Evolutionary conservation across 2,888 invertebrate genomes (phyloP), one percentile per base, ranked within the genome.

Genomic region (Hirtodrosophila confusa): DNA sequence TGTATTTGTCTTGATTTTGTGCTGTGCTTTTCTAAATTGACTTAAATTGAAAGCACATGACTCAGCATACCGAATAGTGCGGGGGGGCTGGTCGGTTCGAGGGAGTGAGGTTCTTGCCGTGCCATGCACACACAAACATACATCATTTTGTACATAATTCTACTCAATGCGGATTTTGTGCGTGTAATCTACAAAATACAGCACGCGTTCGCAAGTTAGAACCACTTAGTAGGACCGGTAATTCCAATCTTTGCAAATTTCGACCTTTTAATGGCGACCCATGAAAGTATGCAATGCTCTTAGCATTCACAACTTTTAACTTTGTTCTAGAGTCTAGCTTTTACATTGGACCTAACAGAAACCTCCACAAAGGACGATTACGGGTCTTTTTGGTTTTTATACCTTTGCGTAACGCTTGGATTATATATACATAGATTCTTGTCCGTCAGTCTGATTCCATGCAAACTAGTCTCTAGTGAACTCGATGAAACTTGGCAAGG

Each of bases 11-110:
- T 78, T 62, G 78, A 80, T 75, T 79, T 72, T 70, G 51, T 69
- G 56, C 71, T 64, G 23, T 65, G 77, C 74, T 69, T 68, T 62
- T 57, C 53, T 75, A 82, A 87, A 87, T 87, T 85, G 86, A 85
- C 73, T 87, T 77, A 69, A 85, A 87, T 87, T 85, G 86, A 79
- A 79, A 58, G 83, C 83, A 77, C 87, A 85, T 85, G 84, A 85
- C 86, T 87, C 88, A 85, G 86, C 86, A 73, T 55, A 67, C 65
- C 27, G 71, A 71, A 73, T 50, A 57, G 58, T 33, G 40, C 10
- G 45, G 56, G 33, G 45, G 27, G 36, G 27, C 27, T 27, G 6
- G 12, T 12, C 33, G 51, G 54, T 29, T 24, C 17, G 12, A 37
- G 17, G 23, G 37, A 31, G n/a, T 17, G 27, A n/a, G 57, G 17